phyloP scores from a whole-genome alignment of 2,888 invertebrate species.

The Agrypnus murinus region DNA sequence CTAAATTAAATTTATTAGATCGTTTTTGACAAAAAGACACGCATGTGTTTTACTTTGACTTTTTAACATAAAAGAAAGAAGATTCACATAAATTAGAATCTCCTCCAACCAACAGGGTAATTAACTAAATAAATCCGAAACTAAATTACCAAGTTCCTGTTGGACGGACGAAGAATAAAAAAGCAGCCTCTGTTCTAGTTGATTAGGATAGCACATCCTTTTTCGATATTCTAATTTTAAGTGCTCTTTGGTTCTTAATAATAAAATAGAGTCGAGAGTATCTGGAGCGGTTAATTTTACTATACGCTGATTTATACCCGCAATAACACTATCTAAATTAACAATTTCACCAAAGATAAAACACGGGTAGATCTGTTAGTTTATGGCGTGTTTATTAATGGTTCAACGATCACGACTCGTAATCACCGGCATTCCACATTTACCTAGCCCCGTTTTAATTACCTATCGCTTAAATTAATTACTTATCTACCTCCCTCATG shows the following conservation, averaged over 20 bases:
- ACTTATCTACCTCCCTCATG: slow-evolving; percentile 30
- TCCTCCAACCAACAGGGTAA: no score
- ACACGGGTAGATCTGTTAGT: slow-evolving; percentile 29
- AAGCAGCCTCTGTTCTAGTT: neutral
- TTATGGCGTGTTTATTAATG: slow-evolving; percentile 36
- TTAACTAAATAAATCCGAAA: no score
- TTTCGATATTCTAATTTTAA: slow-evolving; percentile 4
- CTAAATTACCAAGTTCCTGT: no score
- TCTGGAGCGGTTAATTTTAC: slow-evolving; percentile 21
- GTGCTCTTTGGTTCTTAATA: no score
- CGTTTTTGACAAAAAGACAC: no score
- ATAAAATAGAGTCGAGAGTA: no score
- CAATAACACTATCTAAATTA: slow-evolving; percentile 27
- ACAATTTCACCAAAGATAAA: slow-evolving; percentile 29
- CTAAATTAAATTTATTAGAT: no score
- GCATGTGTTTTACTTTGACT: no score
- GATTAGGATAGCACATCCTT: slow-evolving; percentile 2
- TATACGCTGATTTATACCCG: slow-evolving; percentile 11
- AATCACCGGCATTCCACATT: slow-evolving; percentile 26
- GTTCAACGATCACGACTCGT: slow-evolving; percentile 34
- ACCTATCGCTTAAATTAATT: slow-evolving; percentile 31
- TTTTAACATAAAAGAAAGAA: no score
- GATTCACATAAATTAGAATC: no score
- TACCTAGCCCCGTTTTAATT: slow-evolving; percentile 32
- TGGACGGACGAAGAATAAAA: slow-evolving; percentile 4